These are phyloP conservation scores for Sturmia bella DNA, from an alignment of 2,888 invertebrate species.

Conservation along the genomic window DNA sequence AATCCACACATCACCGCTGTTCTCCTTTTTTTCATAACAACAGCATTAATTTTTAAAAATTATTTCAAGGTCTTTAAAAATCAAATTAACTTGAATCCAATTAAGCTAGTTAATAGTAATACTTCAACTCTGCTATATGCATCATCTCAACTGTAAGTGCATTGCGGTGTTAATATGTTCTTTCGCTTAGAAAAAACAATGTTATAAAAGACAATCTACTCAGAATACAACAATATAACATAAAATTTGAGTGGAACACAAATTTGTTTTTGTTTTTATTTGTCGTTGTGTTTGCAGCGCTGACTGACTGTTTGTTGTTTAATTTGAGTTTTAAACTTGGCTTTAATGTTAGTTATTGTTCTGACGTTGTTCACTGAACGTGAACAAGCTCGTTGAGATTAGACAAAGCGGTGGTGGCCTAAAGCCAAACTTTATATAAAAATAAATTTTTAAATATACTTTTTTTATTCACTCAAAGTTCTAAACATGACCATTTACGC, in stretches of 20 bases:
- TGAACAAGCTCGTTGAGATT: slow-evolving; percentile 58
- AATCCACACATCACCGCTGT: no score
- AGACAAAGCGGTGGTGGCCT: slow-evolving; percentile 6
- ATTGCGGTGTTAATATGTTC: slow-evolving; percentile 4
- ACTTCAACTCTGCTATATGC: slow-evolving; percentile 5
- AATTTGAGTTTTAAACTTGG: slow-evolving; percentile 37
- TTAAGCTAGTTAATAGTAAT: no score
- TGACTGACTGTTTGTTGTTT: slow-evolving; percentile 20
- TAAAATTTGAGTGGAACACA: slow-evolving; percentile 41
- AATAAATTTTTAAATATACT: slow-evolving; percentile 15
- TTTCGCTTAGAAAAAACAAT: slow-evolving; percentile 23
- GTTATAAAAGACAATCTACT: slow-evolving; percentile 26
- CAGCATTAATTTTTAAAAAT: no score
- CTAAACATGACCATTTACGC: slow-evolving; percentile 80
- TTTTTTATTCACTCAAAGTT: slow-evolving; percentile 42
- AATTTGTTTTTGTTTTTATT: slow-evolving; percentile 30
- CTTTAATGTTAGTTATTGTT: slow-evolving; percentile 64
- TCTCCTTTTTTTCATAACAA: no score
- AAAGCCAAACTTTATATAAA: neutral
- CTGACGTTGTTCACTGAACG: slow-evolving; percentile 67
- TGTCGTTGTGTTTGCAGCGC: neutral
- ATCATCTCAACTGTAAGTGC: neutral
- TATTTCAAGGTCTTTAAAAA: no score
- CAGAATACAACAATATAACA: slow-evolving; percentile 51
- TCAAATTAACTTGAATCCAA: no score